phyloP scores from a whole-genome alignment of 2,888 invertebrate species.

The Anarsia innoxiella region DNA sequence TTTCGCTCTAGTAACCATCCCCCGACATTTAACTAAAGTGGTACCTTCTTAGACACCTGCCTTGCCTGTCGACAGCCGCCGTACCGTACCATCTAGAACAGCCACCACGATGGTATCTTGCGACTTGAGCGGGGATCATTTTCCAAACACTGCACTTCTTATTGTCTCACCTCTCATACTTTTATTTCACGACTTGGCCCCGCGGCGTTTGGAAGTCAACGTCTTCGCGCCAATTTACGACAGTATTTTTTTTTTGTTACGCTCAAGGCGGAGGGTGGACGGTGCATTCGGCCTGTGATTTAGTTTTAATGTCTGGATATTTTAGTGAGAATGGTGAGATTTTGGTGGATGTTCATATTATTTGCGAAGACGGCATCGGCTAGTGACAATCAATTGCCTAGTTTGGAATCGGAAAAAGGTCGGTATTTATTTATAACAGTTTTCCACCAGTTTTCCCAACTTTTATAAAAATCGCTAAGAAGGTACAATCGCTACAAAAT shows the following conservation, averaged over 20 bases:
- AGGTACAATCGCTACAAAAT: too few relatives aligned
- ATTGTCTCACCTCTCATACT: constrained; percentile 50
- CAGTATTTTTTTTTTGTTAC: constrained; percentile 31
- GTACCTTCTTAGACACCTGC: constrained; percentile 10
- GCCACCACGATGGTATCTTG: constrained; percentile 22
- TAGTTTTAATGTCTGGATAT: constrained; percentile 50
- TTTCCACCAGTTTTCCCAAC: too few relatives aligned
- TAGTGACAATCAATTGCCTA: constrained; percentile 55
- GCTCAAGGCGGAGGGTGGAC: constrained; percentile 14
- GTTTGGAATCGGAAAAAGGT: constrained; percentile 57
- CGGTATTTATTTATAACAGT: too few relatives aligned
- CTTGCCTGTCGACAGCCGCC: constrained; percentile 35
- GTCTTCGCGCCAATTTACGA: constrained; percentile 39
- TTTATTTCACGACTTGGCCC: constrained; percentile 57
- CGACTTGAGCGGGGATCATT: constrained; percentile 58
- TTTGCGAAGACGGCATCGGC: constrained; percentile 64
- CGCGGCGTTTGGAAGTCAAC: constrained; percentile 52
- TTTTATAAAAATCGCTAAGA: too few relatives aligned
- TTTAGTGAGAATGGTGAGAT: constrained; percentile 64
- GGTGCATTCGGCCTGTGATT: constrained; percentile 24
- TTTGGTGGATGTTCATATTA: constrained; percentile 70
- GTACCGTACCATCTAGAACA: constrained; percentile 22
- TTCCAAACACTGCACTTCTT: constrained; percentile 63
- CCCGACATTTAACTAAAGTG: constrained; percentile 21
- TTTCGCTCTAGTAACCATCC: constrained; percentile 55